Base-by-base conservation (phyloP, 1,140 invertebrate genomes). In the Popillia japonica region DNA sequence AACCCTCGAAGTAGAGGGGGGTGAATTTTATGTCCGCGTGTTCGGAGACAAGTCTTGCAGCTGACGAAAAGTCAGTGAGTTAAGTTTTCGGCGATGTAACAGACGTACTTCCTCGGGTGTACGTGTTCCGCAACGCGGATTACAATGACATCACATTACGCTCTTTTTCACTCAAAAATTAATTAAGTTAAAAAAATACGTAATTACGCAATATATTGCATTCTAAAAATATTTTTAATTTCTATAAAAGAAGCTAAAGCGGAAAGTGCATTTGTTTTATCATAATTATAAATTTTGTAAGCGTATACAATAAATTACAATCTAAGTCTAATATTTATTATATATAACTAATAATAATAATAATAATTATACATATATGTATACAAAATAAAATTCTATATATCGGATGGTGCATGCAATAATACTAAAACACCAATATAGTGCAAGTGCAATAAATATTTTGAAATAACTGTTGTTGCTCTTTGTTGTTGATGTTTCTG, bases 31-130 rank as follows among this genome's bases (percentile, higher is more conserved):
- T 68, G 61, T 68, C 61, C 61, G 61, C 61, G 61, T 68, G 61
- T 68, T 27, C 61, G 61, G 22, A 17, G 22, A 27, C 61, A 20
- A 68, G 61, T 22, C 61, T 68, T 34, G 61, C 27, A 8, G 61
- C 17, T 68, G 61, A 68, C 61, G 61, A 68, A 68, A 68, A 68
- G 61, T 68, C 61, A 68, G 61, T 68, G 61, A 68, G 61, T 68
- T 68, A 68, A 68, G 61, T 17, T 4, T 22, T 34, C 61, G 20
- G 61, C 9, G 61, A 68, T 68, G 61, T 27, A 22, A n/a, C 61
- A 23, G 61, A 68, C 61, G 61, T 68, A 14, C 8, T 34, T 14
- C 61, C 11, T 68, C 22, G 61, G 8, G 61, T 14, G 22, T 68
- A 17, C 20, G 61, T 68, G 27, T 34, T 27, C 9, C 10, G 11